Conservation (phyloP, 2,797 vertebrate genomes). For the Tokudaia muenninki region DNA sequence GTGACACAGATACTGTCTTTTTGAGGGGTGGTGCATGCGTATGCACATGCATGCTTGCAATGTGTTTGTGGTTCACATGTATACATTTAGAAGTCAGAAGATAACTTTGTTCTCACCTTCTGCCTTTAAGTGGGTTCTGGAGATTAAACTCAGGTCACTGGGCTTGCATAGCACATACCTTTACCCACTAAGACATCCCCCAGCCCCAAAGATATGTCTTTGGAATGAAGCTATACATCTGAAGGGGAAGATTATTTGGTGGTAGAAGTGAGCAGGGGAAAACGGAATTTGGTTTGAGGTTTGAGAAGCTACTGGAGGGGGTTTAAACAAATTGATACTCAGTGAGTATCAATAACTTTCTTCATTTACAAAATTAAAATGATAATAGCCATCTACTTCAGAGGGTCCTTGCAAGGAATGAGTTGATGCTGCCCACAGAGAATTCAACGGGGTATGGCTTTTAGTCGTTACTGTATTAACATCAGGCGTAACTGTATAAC, state of each 20-base stretch:
- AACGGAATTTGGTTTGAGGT: neutral
- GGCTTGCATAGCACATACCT: neutral
- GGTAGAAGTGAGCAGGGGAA: neutral
- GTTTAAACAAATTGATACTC: neutral
- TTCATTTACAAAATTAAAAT: slow-evolving; percentile 4
- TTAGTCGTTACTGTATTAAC: neutral
- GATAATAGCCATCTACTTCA: neutral
- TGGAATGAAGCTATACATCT: neutral
- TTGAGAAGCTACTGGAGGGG: neutral
- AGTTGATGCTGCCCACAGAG: neutral
- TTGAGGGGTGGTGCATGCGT: too few species aligned
- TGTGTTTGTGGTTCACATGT: neutral
- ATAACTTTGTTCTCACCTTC: neutral
- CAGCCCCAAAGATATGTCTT: neutral
- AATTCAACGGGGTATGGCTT: neutral
- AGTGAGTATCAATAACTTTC: neutral
- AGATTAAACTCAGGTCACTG: neutral
- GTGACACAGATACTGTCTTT: neutral
- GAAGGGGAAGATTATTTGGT: slow-evolving; percentile 5
- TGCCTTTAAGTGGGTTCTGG: neutral
- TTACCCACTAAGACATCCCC: neutral
- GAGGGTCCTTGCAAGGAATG: neutral
- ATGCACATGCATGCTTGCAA: too few species aligned
- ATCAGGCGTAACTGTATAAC: too few species aligned
- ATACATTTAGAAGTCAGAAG: neutral